Evolutionary conservation across 2,113 vertebrate species (phyloP).

Genomic region (Fulmarus glacialis): DNA sequence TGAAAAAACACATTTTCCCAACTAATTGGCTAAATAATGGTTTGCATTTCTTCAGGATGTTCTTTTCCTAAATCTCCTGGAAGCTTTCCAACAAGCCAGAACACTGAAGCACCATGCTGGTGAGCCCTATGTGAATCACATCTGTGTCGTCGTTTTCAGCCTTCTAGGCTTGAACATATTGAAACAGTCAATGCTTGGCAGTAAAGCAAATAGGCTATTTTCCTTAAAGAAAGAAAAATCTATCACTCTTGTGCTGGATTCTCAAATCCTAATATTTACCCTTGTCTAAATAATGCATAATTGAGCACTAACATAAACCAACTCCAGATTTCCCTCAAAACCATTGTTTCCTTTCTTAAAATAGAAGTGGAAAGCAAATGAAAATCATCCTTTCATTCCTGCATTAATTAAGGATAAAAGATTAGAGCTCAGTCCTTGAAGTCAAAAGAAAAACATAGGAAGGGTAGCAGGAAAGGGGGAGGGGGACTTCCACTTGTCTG

Average conservation of each 20-base stretch:
- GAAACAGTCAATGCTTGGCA: conserved; percentile 31
- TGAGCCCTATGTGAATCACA: conserved; percentile 21
- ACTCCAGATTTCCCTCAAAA: not conserved
- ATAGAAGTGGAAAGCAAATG: not conserved
- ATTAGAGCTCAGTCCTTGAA: not conserved
- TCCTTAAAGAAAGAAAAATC: conserved; percentile 41
- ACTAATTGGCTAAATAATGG: conserved; percentile 47
- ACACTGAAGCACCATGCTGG: conserved; percentile 14
- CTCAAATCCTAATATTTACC: conserved; percentile 17
- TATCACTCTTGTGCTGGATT: conserved; percentile 3
- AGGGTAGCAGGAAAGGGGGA: not conserved
- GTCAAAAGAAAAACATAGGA: not conserved
- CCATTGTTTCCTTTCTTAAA: not conserved
- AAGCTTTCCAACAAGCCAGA: conserved; percentile 36
- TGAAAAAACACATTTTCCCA: conserved; percentile 36
- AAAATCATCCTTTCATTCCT: not conserved
- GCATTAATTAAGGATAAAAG: not conserved
- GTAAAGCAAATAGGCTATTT: not conserved
- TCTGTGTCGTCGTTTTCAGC: conserved; percentile 31
- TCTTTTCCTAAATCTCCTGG: not conserved
- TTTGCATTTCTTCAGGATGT: not conserved
- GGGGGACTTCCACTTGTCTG: not conserved
- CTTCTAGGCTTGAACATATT: conserved; percentile 56
- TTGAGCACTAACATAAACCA: not conserved
- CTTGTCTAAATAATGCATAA: not conserved